Evolutionary conservation across 2,888 invertebrate genomes (phyloP).

Genomic region (Subacronicta megacephala): DNA sequence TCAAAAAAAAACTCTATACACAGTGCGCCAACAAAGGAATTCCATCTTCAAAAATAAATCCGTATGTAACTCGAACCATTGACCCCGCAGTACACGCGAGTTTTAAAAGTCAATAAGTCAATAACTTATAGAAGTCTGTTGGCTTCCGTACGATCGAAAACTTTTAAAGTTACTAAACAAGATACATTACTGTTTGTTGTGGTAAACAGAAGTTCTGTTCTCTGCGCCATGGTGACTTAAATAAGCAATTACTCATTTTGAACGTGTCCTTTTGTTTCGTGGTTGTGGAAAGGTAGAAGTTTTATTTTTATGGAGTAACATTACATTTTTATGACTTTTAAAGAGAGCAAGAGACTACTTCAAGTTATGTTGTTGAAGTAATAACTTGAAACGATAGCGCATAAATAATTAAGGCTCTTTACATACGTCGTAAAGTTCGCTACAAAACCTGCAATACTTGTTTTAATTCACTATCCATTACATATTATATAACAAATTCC

Average conservation of each 20-base stretch:
- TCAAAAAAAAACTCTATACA: neutral
- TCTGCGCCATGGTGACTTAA: conserved; percentile 47
- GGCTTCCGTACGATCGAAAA: conserved; percentile 58
- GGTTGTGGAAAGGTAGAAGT: conserved; percentile 5
- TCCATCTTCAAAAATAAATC: conserved; percentile 32
- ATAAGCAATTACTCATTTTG: conserved; percentile 55
- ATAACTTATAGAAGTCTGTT: conserved; percentile 55
- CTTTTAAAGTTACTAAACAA: conserved; percentile 68
- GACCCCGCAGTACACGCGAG: conserved; percentile 43
- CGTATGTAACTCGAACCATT: conserved; percentile 21
- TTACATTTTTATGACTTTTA: conserved; percentile 34
- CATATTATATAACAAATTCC: too few species aligned
- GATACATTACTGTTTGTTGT: conserved; percentile 68
- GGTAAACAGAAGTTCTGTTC: conserved; percentile 33
- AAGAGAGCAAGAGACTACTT: neutral
- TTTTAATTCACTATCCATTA: neutral
- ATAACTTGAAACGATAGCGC: neutral
- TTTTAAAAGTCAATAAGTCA: conserved; percentile 69
- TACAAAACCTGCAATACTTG: neutral
- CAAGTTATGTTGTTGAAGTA: conserved; percentile 2
- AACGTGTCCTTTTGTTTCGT: conserved; percentile 38
- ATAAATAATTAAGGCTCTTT: conserved; percentile 2
- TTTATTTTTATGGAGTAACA: conserved; percentile 20
- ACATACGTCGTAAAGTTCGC: neutral
- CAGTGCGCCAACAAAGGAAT: conserved; percentile 15